Evolutionary conservation across 2,113 vertebrate genomes (phyloP), one percentile per base, ranked within the genome.

Genomic region (Puffinus mauretanicus): DNA sequence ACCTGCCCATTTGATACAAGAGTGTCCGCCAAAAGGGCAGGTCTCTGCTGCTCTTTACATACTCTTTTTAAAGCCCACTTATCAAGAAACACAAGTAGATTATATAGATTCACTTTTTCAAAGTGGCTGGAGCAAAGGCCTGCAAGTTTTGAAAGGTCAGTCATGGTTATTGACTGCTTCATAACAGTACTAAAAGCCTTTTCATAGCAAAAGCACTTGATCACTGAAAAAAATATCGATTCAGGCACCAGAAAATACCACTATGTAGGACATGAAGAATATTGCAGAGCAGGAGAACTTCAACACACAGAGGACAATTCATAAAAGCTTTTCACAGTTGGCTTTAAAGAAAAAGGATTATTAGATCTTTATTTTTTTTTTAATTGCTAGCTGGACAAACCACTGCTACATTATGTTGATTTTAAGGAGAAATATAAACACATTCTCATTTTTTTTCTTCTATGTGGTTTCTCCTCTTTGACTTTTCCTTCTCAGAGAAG

Each of bases 181-280:
- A 72, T 86, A 92, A 82, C 55, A 83, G 77, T 34, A 86, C 87
- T 97, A 93, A 97, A 96, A 97, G 71, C 80, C 83, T 96, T 95
- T 94, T 94, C 95, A 95, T 88, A 95, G 82, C 81, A 96, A 94
- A 96, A 94, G 77, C 72, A 93, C 84, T 97, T 79, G 86, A 94
- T 78, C 77, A 64, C 83, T 83, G 93, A 84, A 72, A 88, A 85
- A 94, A 93, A 83, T 82, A 98, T 96, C 2, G 36, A 96, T 94
- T 94, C 47, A 47, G 51, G 60, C 82, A 84, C 70, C 64, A 88
- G 93, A 81, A 94, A 97, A 96, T 80, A 93, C 57, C 64, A 60
- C 84, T 75, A 7, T 20, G 42, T 38, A 75, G 62, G 77, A 76
- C 96, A 82, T 26, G 42, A 91, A 78, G 82, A 79, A 47, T 18